phyloP scores from a whole-genome alignment of 2,113 vertebrate species.

The Solenodon paradoxus region DNA sequence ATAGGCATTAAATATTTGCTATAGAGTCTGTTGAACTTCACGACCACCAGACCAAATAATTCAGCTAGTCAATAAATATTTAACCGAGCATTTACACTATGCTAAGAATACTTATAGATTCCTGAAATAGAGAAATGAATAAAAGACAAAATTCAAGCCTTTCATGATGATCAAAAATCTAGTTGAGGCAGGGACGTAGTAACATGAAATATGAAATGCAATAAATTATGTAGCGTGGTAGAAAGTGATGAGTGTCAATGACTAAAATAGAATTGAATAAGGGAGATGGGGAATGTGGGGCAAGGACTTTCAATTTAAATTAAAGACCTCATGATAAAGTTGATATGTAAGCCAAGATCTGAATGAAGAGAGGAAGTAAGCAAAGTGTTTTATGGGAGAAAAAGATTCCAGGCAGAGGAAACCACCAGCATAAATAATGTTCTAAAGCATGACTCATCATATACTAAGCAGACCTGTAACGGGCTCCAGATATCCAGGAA shows the following conservation, averaged over 20 bases:
- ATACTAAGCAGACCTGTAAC: rapidly evolving
- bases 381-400: neutral
- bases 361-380: neutral
- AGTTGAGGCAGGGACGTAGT: rapidly evolving
- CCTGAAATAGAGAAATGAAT: neutral
- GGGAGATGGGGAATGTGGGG: rapidly evolving
- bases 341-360: neutral
- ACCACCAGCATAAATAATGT: rapidly evolving
- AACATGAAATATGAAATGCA: neutral
- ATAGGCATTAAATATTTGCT: neutral
- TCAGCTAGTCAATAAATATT: neutral
- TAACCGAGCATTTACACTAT: neutral
- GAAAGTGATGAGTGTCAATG: neutral
- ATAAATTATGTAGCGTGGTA: neutral
- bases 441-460: rapidly evolving
- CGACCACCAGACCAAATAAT: neutral
- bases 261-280: neutral
- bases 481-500: neutral
- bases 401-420: neutral
- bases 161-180: neutral
- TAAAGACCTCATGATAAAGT: neutral
- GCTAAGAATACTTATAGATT: neutral
- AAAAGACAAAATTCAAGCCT: neutral
- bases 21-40: neutral
- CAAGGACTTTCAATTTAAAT: neutral